A percentile compares a stretch with the other conserved stretches of the same genome.
These are phyloP conservation scores for Pilophorus perplexus DNA, from an alignment of 2,888 invertebrate genomes.

Conservation along the genomic window DNA sequence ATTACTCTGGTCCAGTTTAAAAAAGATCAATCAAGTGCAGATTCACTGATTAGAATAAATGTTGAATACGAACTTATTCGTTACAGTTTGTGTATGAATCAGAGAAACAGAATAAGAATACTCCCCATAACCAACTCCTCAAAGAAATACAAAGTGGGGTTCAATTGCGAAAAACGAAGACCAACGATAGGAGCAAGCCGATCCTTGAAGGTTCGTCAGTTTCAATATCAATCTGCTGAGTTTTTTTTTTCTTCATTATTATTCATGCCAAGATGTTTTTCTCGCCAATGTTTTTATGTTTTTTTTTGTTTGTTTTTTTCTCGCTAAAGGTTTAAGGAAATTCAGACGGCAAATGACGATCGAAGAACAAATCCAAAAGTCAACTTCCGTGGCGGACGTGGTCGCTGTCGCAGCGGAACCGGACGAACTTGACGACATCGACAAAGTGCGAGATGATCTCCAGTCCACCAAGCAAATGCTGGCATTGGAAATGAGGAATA, in stretches of 20 bases:
- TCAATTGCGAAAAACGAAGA: slow-evolving; percentile 69
- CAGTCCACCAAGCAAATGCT: slow-evolving; percentile 89
- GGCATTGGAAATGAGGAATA: slow-evolving; percentile 80
- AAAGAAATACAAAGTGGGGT: slow-evolving; percentile 79
- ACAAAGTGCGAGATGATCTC: slow-evolving; percentile 78
- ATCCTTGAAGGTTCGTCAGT: slow-evolving; percentile 67
- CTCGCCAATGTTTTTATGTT: neutral
- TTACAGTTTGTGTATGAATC: slow-evolving; percentile 82
- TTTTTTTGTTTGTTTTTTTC: neutral
- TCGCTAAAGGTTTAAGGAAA: slow-evolving; percentile 62
- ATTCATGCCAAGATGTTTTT: neutral
- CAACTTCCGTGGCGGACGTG: slow-evolving; percentile 66
- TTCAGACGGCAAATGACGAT: slow-evolving; percentile 86
- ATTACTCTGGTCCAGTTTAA: too few species aligned
- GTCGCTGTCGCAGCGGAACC: slow-evolving; percentile 58
- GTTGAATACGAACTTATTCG: too few species aligned
- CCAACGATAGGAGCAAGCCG: slow-evolving; percentile 84
- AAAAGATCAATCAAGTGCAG: too few species aligned
- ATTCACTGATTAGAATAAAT: too few species aligned
- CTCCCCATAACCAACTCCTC: slow-evolving; percentile 75
- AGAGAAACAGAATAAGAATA: slow-evolving; percentile 76
- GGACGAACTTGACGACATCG: slow-evolving; percentile 88
- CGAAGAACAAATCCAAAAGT: slow-evolving; percentile 83
- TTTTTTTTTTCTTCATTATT: too few species aligned
- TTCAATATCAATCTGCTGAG: too few species aligned